Conservation (phyloP, 2,888 invertebrate species). For the Limnephilus marmoratus region DNA sequence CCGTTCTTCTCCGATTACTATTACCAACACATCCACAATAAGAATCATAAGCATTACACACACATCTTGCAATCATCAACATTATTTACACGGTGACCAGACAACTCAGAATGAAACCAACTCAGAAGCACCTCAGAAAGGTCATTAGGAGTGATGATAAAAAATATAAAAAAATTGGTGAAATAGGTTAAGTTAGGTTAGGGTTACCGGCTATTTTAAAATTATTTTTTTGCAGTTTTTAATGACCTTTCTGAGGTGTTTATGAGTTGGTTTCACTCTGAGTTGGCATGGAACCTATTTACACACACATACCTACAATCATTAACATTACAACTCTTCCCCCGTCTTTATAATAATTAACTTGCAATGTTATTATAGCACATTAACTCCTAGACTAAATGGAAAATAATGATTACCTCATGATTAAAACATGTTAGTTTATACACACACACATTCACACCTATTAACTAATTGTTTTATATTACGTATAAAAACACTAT, state of each 20-base stretch:
- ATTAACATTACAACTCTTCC: neutral
- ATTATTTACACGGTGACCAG: neutral
- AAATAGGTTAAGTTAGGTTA: too few species aligned
- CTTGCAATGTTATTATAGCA: neutral
- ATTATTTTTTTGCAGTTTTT: too few species aligned
- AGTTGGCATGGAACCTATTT: too few species aligned
- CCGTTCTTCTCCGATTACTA: slow-evolving; percentile 36
- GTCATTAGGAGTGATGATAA: too few species aligned
- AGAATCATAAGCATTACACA: too few species aligned
- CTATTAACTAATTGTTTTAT: neutral
- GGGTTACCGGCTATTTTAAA: too few species aligned
- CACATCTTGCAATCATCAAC: too few species aligned
- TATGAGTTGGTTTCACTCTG: too few species aligned
- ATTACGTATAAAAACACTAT: neutral
- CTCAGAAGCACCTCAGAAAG: too few species aligned
- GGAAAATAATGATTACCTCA: neutral
- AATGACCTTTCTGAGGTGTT: too few species aligned
- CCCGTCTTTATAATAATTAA: neutral
- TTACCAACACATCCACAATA: slow-evolving; percentile 8
- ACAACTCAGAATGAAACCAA: too few species aligned
- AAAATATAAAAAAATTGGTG: too few species aligned
- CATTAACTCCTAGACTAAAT: neutral
- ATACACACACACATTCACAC: neutral
- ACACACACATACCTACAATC: neutral
- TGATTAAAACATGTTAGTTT: neutral